Conservation (phyloP, 2,113 vertebrate species). For the Larimichthys polyactis region DNA sequence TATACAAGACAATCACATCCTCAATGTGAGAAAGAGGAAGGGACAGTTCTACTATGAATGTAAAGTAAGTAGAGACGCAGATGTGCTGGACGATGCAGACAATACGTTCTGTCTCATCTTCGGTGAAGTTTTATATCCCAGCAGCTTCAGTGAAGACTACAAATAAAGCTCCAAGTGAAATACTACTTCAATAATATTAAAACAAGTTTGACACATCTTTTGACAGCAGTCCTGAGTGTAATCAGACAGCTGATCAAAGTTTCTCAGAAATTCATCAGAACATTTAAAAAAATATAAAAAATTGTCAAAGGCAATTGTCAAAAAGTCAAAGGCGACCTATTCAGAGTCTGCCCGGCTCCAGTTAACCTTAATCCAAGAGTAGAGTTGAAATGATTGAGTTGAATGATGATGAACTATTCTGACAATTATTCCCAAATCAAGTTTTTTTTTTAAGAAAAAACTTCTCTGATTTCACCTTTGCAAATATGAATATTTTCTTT, state of each 20-base stretch:
- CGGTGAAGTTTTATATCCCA: background rate
- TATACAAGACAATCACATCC: background rate
- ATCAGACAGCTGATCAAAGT: too few relatives aligned
- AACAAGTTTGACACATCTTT: background rate
- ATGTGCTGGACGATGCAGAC: background rate
- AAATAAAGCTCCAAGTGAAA: background rate
- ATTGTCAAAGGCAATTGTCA: too few relatives aligned
- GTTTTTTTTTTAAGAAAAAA: too few relatives aligned
- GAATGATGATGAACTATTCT: too few relatives aligned
- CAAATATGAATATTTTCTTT: too few relatives aligned
- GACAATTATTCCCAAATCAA: too few relatives aligned
- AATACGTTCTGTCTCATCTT: background rate
- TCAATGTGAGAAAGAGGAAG: background rate
- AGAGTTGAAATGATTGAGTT: too few relatives aligned
- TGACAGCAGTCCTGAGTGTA: too few relatives aligned
- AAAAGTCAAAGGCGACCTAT: too few relatives aligned
- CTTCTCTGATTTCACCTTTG: too few relatives aligned
- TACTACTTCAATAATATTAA: background rate
- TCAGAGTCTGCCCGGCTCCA: background rate
- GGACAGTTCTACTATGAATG: background rate
- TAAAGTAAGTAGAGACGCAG: background rate
- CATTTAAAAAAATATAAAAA: too few relatives aligned
- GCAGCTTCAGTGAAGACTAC: background rate
- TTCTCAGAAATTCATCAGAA: too few relatives aligned
- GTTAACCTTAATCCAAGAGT: background rate